Base-by-base conservation (phyloP, 2,113 vertebrate genomes). In the Nothoprocta perdicaria region DNA sequence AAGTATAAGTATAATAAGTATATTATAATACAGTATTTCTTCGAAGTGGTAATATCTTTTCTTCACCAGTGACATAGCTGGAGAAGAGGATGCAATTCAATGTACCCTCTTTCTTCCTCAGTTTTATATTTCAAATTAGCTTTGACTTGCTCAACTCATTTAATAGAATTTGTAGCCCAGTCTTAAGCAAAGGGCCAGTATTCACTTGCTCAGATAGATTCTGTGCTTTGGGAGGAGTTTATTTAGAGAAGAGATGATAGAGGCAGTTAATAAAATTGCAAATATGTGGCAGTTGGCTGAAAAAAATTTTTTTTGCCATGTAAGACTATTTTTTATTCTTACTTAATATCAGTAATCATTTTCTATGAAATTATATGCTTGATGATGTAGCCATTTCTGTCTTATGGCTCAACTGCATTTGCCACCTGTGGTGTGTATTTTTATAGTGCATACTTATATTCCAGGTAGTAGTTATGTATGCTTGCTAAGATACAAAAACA, bases 321-420 rank as follows among this genome's bases (percentile, higher is more conserved):
- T 50, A 29, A 10, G 67, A 5, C 14, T 46, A 14, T 3, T 46
- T 35, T 40, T 71, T 61, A 86, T 58, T 50, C 27, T 17, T 41
- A 31, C 8, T 46, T 46, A 62, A 5, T 81, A 22, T 66, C 65
- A 43, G 6, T 48, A 31, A 26, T 5, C 3, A 15, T 8, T 76
- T 83, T 41, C 24, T 88, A 68, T 86, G 73, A 80, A 88, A 88
- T 68, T 45, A 45, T 4, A 2, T 60, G 17, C 2, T 26, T 86
- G 31, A 11, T 45, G 21, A n/a, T 69, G 29, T 0, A 80, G 19
- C 9, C 4, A 17, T 65, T 86, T 85, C n/a, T 73, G 19, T 72
- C 38, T 80, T 33, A 77, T 86, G 31, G 33, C 29, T 77, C 15
- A 80, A 22, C 61, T 77, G n/a, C 9, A 27, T 83, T 88, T 91